phyloP scores from a whole-genome alignment of 2,113 vertebrate genomes.

The Balaeniceps rex region DNA sequence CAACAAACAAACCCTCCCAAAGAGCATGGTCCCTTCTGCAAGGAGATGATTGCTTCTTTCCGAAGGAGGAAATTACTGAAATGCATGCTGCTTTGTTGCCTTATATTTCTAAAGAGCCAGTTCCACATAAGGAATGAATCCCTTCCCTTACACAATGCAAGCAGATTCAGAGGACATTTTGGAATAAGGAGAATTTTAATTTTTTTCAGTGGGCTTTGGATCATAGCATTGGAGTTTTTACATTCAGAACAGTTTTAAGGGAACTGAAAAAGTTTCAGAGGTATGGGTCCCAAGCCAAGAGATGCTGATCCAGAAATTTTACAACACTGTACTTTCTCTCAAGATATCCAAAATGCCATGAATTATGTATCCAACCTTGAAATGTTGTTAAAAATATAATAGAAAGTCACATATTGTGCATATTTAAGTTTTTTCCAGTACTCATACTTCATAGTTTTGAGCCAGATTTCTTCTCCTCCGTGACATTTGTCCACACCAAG shows the following conservation, averaged over 20 bases:
- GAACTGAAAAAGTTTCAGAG: background rate
- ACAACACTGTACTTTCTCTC: background rate
- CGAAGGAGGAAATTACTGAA: background rate
- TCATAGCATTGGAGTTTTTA: background rate
- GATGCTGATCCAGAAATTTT: slow-evolving; percentile 37
- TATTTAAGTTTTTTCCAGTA: background rate
- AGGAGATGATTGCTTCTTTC: background rate
- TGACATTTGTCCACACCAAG: slow-evolving; percentile 49
- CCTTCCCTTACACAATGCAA: background rate
- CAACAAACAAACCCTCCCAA: background rate
- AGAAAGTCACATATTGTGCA: slow-evolving; percentile 36
- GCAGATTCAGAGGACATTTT: background rate
- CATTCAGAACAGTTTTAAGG: background rate
- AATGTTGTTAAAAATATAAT: slow-evolving; percentile 53
- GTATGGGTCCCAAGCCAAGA: background rate
- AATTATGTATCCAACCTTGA: slow-evolving; percentile 63
- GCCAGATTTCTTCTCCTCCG: background rate
- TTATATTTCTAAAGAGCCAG: background rate
- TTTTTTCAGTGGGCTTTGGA: background rate
- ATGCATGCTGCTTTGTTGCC: background rate
- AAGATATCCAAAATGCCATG: slow-evolving; percentile 33
- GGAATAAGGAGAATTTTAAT: background rate
- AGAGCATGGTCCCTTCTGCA: background rate
- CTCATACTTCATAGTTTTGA: slow-evolving; percentile 15
- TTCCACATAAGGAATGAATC: background rate